A percentile compares a stretch with the other conserved stretches of the same genome.
Conservation (phyloP, 2,797 vertebrate genomes). For the Apogon talboti region DNA sequence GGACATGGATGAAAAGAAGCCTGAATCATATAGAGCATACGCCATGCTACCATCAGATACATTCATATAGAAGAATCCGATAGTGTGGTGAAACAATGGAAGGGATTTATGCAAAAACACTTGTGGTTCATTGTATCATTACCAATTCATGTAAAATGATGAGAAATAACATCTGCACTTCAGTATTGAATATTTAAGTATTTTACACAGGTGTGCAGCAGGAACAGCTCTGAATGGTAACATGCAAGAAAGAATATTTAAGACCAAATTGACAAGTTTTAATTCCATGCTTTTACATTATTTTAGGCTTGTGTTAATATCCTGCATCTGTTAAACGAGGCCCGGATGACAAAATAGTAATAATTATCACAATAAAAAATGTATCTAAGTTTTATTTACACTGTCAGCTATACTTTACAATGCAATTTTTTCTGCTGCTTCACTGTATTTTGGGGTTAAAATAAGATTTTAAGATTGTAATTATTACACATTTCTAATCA, state of each 20-base stretch:
- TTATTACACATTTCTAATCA: too few relatives aligned
- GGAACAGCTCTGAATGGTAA: neutral
- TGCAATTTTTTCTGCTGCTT: too few relatives aligned
- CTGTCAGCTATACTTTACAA: too few relatives aligned
- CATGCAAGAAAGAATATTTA: neutral
- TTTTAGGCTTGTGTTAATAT: neutral
- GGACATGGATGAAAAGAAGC: neutral
- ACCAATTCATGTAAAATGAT: neutral
- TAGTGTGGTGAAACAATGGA: slow-evolving; percentile 9
- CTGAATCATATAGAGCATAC: slow-evolving; percentile 4
- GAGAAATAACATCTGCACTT: neutral
- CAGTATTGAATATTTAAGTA: neutral
- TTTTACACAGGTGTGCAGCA: too few relatives aligned
- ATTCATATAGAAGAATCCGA: slow-evolving; percentile 38
- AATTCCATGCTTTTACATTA: neutral
- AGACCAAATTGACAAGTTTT: neutral
- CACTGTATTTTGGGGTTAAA: too few relatives aligned
- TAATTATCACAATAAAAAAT: too few relatives aligned
- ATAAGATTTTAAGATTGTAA: too few relatives aligned
- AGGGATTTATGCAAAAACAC: slow-evolving; percentile 3
- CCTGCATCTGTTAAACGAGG: too few relatives aligned
- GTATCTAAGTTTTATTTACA: too few relatives aligned
- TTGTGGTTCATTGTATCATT: neutral
- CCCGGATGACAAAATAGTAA: too few relatives aligned
- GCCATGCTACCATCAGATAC: slow-evolving; percentile 26